Base-by-base conservation (phyloP, 2,797 vertebrate genomes). In the Perdix hodgsoniae region DNA sequence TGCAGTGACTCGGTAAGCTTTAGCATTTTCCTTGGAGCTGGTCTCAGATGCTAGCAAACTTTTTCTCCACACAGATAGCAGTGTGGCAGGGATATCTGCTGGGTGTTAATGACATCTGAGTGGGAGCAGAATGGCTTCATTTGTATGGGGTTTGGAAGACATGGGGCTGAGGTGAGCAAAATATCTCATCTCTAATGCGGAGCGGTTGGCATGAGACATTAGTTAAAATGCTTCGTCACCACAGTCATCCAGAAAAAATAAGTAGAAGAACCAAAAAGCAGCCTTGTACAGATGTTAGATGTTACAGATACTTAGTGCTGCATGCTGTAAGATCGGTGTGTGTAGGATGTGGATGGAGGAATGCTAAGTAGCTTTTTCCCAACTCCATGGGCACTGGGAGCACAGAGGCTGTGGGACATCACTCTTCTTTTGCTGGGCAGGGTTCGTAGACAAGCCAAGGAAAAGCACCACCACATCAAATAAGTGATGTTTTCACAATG, bases 251-350 rank as follows among this genome's bases (percentile, higher is more conserved):
- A 17, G 61, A 52, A 90, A 83, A 76, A 79, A 24, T 19, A 45
- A 44, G 8, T 1, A 42, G 37, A 11, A 59, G 44, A 22, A 63
- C 87, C 24, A 57, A 83, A 93, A 54, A 13, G 13, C 10, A 84
- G 57, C 33, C 35, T 70, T 60, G 19, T 60, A 14, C 65, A 0
- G 0, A 23, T 61, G 71, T 6, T 33, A 33, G 31, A 57, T 33
- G 12, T n/a, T 57, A 33, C 31, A 5, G n/a, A 33, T 52, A 35
- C 11, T 69, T 70, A 12, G 31, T 0, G 1, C 5, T 4, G 3
- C 2, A 5, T 74, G 11, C 27, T 1, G 1, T 26, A 23, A 57
- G 11, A 0, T 1, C 42, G 29, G 1, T 3, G 6, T 12, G 35
- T 9, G 24, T 26, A 47, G 57, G 52, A 42, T 31, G n/a, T n/a